Percentiles rank a stretch among this genome's conserved stretches.
Evolutionary conservation across 1,140 invertebrate species (phyloP).

Genomic region (Epicauta chinensis): DNA sequence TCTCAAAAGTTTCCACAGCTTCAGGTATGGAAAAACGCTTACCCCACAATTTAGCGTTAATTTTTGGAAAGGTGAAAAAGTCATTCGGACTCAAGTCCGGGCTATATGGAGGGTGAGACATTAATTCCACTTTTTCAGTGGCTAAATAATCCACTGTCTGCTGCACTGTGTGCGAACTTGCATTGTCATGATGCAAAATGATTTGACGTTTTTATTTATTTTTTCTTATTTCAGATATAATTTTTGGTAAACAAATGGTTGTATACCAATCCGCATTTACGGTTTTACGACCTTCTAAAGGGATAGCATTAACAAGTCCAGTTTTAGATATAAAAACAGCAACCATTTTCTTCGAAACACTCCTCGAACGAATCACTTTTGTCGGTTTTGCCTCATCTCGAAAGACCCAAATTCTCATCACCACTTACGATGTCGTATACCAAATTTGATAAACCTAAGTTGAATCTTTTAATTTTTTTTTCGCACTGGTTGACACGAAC

Average conservation of each 20-base stretch:
- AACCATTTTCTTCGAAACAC: slow-evolving; percentile 32
- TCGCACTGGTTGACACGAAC: slow-evolving; percentile 26
- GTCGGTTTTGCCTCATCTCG: slow-evolving; percentile 37
- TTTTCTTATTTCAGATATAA: slow-evolving; percentile 8
- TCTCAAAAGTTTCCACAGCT: slow-evolving; percentile 6
- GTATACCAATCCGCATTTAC: slow-evolving; percentile 24
- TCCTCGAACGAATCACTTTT: slow-evolving; percentile 34
- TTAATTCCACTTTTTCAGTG: slow-evolving; percentile 16
- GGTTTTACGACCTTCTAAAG: slow-evolving; percentile 19
- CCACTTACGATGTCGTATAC: slow-evolving; percentile 17
- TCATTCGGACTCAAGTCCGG: slow-evolving; percentile 39
- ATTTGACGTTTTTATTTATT: slow-evolving; percentile 5
- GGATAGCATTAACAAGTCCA: slow-evolving; percentile 11
- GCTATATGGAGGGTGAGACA: slow-evolving; percentile 33
- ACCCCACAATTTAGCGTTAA: slow-evolving; percentile 34
- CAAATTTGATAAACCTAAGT: neutral
- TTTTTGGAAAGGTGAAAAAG: slow-evolving; percentile 39
- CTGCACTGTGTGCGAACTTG: slow-evolving; percentile 17
- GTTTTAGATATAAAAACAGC: slow-evolving; percentile 24
- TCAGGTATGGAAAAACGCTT: slow-evolving; percentile 29
- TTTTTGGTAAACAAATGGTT: slow-evolving; percentile 19
- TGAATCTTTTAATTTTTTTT: slow-evolving; percentile 24
- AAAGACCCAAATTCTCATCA: slow-evolving; percentile 6
- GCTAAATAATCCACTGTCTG: slow-evolving; percentile 9
- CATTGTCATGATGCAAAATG: slow-evolving; percentile 22